Percentiles rank a stretch among this genome's conserved stretches.
phyloP scores from a whole-genome alignment of 2,113 vertebrate species.

The Rhineura floridana region DNA sequence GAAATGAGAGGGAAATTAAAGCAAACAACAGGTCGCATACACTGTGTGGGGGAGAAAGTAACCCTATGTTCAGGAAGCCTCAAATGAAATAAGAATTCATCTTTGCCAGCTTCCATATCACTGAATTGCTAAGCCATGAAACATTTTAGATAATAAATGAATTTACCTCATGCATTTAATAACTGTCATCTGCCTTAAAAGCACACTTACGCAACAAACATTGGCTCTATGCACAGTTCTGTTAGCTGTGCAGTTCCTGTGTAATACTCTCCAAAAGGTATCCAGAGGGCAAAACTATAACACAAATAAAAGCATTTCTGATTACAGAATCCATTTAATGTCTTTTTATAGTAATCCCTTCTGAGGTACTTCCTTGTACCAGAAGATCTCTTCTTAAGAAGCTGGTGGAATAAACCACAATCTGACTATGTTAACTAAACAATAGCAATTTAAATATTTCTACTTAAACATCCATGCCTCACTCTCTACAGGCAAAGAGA shows the following conservation, averaged over 20 bases:
- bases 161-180: conserved; percentile 39
- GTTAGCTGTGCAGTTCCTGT: conserved; percentile 41
- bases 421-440: conserved; percentile 35
- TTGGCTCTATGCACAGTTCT: conserved; percentile 46
- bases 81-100: conserved; percentile 40
- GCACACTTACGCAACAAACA: conserved; percentile 31
- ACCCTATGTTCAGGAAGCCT: conserved; percentile 31
- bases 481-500: conserved; percentile 36
- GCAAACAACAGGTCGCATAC: conserved; percentile 39
- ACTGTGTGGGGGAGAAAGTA: neutral
- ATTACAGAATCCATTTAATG: conserved; percentile 68
- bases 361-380: conserved; percentile 61
- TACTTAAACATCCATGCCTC: conserved; percentile 41
- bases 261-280: conserved; percentile 50
- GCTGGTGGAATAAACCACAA: conserved; percentile 65
- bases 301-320: conserved; percentile 70
- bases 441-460: conserved; percentile 56
- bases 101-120: conserved; percentile 32
- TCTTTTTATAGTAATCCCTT: conserved; percentile 68
- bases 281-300: conserved; percentile 68
- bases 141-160: conserved; percentile 44
- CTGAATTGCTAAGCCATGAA: conserved; percentile 42
- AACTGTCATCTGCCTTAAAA: conserved; percentile 45
- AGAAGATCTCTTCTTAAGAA: conserved; percentile 64
- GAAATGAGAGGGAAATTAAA: conserved; percentile 53